These are phyloP conservation scores for Emydocephalus ijimae DNA, from an alignment of 2,113 vertebrate species.

Conservation along the genomic window DNA sequence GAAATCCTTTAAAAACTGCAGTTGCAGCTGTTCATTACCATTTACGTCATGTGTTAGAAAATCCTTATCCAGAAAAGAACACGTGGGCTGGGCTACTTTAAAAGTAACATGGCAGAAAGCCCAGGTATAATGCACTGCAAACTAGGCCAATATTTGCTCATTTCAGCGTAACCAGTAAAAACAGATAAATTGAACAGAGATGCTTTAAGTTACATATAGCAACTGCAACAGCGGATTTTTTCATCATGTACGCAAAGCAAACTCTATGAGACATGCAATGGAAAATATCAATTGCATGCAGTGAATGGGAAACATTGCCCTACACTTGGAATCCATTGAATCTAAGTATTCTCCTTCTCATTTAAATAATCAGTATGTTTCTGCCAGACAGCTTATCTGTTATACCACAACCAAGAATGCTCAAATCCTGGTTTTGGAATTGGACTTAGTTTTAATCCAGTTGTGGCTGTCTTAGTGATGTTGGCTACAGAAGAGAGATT, in stretches of 20 bases:
- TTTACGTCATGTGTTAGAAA: constrained; percentile 36
- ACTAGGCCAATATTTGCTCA: constrained; percentile 56
- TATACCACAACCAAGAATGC: neutral
- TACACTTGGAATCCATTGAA: neutral
- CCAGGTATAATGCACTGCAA: constrained; percentile 48
- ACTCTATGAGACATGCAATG: neutral
- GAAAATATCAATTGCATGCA: neutral
- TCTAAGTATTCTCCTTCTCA: neutral
- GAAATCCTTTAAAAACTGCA: neutral
- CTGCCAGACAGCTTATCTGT: neutral
- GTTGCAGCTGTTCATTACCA: constrained; percentile 28
- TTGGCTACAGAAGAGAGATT: neutral
- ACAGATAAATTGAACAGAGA: constrained; percentile 45
- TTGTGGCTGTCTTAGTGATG: neutral
- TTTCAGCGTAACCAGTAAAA: constrained; percentile 45
- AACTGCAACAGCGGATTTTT: neutral
- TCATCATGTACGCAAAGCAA: neutral
- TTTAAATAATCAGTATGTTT: neutral
- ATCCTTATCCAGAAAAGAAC: constrained; percentile 2
- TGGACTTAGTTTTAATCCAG: neutral
- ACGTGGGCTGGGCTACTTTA: constrained; percentile 13
- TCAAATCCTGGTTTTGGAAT: neutral
- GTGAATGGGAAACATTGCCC: neutral
- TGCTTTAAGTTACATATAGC: constrained; percentile 1
- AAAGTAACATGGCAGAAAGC: constrained; percentile 41